Evolutionary conservation across 2,113 vertebrate species (phyloP), one percentile per base, ranked within the genome.

Genomic region (Gasterosteus nipponicus): DNA sequence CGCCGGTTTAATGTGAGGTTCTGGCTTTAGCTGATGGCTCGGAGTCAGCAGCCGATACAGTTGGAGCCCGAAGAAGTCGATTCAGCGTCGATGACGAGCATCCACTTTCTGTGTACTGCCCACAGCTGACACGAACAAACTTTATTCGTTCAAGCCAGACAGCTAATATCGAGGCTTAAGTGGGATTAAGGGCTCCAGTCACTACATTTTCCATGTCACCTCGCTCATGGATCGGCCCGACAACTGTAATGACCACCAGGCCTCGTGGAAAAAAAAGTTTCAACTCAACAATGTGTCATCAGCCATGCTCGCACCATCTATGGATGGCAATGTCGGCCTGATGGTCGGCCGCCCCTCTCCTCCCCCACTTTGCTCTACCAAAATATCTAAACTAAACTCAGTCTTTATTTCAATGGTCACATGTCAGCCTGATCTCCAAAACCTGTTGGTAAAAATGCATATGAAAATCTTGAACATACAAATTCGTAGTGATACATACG

Each of bases 1-100:
- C 88, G 63, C 66, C 86, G 47, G 46, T 80, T 82, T 89, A 90
- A 90, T 82, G 85, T 74, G 88, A 78, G 81, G 77, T 65, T 70
- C 59, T 81, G 81, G 69, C 77, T 77, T 86, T 86, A 86, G 91
- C 80, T 86, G 77, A 83, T 75, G 65, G 60, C 78, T 87, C n/a
- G 4, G 38, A 41, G 58, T 10, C 61, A 61, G 57, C 38, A 35
- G 41, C 57, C 41, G 44, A 22, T 67, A 61, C 16, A 39, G 64
- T 9, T 58, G 11, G 54, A 64, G 14, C 31, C 46, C 67, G 42
- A 70, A 86, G 57, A 61, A 33, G 29, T 66, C 29, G 61, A 56
- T 68, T 69, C 22, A 38, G 26, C 26, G 58, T 78, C 29, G n/a
- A 22, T 33, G 54, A 62, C 35, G 9, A 76, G 38, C 10, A 53